Base-by-base conservation (phyloP, 2,888 invertebrate species). In the Campoletis raptor region DNA sequence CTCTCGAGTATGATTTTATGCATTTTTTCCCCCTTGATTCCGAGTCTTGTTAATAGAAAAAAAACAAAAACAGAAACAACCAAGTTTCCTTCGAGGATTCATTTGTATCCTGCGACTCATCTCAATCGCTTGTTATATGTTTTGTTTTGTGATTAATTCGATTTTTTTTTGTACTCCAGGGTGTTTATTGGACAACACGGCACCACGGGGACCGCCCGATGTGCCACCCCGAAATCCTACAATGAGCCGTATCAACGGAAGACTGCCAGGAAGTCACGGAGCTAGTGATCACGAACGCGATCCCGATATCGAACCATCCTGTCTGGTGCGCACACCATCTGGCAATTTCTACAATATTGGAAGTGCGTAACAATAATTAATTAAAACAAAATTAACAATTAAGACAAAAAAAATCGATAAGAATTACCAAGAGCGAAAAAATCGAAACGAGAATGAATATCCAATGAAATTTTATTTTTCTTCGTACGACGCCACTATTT, bases 271-370 rank as follows among this genome's bases (percentile, higher is more conserved):
- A 94, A 93, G 92, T 91, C 92, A 92, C 91, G 92, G 91, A 91
- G 90, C 92, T 80, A 93, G 92, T 86, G 93, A 93, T 88, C 93
- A 93, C 92, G 94, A 94, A 87, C 92, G 93, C 89, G 97, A 97
- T 95, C 97, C 97, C 91, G 98, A 98, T 95, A 97, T 98, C 95
- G 98, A 98, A 95, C 98, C 98, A 91, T 97, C 98, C 94, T 98
- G 98, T 95, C 96, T 98, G 93, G 98, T 98, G 92, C 96, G 98
- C 95, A 98, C 98, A 90, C 98, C 98, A 91, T 98, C 98, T 91
- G 98, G 98, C 94, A 98, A 98, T 95, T 97, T 98, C 94, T 98
- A 98, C 96, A 94, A 94, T 92, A 98, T 98, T 96, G 98, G 98
- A 95, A 97, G 97, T 95, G 97, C 93, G 94, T 93, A 40, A 67